A percentile compares a stretch with the other conserved stretches of the same genome.
Evolutionary conservation across 2,888 invertebrate genomes (phyloP).

Genomic region (Chymomyza procnemis): DNA sequence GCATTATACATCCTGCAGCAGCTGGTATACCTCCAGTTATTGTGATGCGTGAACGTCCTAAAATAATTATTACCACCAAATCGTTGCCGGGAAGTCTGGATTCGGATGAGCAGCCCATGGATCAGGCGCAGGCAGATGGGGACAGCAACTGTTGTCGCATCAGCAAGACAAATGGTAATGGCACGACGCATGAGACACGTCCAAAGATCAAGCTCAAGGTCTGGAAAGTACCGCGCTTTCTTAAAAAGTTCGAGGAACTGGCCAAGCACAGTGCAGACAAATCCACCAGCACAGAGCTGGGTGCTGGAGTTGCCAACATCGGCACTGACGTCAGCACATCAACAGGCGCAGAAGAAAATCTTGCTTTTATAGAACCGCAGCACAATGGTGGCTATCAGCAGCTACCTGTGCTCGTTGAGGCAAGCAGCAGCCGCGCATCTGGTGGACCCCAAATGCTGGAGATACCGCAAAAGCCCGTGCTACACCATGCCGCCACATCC

Average conservation of each 20-base stretch:
- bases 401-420: slow-evolving; percentile 83
- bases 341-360: slow-evolving; percentile 56
- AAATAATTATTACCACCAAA: slow-evolving; percentile 81
- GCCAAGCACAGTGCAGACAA: slow-evolving; percentile 47
- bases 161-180: slow-evolving; percentile 77
- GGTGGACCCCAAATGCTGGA: slow-evolving; percentile 69
- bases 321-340: not conserved
- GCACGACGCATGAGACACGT: slow-evolving; percentile 66
- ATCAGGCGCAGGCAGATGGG: not conserved
- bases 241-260: slow-evolving; percentile 81
- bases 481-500: slow-evolving; percentile 68
- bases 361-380: slow-evolving; percentile 66
- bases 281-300: slow-evolving; percentile 40
- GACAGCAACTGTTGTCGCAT: slow-evolving; percentile 78
- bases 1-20: slow-evolving; percentile 58
- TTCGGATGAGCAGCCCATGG: slow-evolving; percentile 82
- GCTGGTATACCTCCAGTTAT: slow-evolving; percentile 64
- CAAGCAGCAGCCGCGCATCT: slow-evolving; percentile 74
- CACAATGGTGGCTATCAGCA: slow-evolving; percentile 81
- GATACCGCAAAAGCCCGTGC: slow-evolving; percentile 77
- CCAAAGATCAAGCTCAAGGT: slow-evolving; percentile 79
- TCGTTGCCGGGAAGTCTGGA: slow-evolving; percentile 91
- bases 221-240: slow-evolving; percentile 85
- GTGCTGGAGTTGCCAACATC: slow-evolving; percentile 26
- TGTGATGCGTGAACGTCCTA: slow-evolving; percentile 78